Percentiles rank a stretch among this genome's conserved stretches.
Evolutionary conservation across 2,888 invertebrate species (phyloP).

Genomic region (Lepidocyrtinus sp.): DNA sequence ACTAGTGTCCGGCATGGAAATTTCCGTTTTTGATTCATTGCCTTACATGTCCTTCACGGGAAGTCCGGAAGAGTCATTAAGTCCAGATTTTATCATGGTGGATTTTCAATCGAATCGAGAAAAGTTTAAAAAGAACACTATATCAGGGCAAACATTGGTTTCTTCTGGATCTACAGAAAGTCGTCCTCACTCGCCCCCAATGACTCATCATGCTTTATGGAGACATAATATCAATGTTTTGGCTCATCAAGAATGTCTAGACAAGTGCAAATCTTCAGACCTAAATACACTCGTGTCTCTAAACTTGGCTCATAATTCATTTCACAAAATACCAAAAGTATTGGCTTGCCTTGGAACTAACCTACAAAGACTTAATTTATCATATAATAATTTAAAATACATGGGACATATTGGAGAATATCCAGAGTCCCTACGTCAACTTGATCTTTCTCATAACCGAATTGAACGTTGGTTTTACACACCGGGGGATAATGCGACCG

Average conservation of each 20-base stretch:
- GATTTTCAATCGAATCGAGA: slow-evolving; percentile 66
- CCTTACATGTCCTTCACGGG: slow-evolving; percentile 64
- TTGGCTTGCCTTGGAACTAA: slow-evolving; percentile 92
- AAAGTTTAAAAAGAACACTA: slow-evolving; percentile 48
- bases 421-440: slow-evolving; percentile 88
- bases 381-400: slow-evolving; percentile 81
- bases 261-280: slow-evolving; percentile 52
- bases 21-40: slow-evolving; percentile 66
- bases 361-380: slow-evolving; percentile 90
- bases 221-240: slow-evolving; percentile 65
- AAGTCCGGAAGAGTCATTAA: slow-evolving; percentile 63
- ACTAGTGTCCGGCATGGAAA: slow-evolving; percentile 63
- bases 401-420: slow-evolving; percentile 93
- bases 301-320: slow-evolving; percentile 92
- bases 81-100: slow-evolving; percentile 69
- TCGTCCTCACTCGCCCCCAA: slow-evolving; percentile 54
- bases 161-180: slow-evolving; percentile 25
- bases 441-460: slow-evolving; percentile 94
- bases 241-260: slow-evolving; percentile 62
- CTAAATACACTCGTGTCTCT: slow-evolving; percentile 72
- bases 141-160: neutral
- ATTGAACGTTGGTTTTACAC: slow-evolving; percentile 83
- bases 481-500: slow-evolving; percentile 52
- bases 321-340: slow-evolving; percentile 88
- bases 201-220: slow-evolving; percentile 67